Conservation (phyloP, 1,140 invertebrate genomes). For the Diuraphis noxia region DNA sequence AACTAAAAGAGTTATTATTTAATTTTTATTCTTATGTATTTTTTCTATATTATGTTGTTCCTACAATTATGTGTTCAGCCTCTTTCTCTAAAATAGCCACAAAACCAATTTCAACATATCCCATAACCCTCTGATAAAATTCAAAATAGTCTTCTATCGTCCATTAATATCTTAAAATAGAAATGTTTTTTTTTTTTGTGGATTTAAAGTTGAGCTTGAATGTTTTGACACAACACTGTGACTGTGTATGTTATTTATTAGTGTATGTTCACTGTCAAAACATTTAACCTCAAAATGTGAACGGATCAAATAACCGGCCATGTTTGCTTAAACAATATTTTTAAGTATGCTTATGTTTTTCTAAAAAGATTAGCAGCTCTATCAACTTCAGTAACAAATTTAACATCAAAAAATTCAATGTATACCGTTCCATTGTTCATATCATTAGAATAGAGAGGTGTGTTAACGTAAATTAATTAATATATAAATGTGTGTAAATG, state of each 20-base stretch:
- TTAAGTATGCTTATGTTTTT: neutral
- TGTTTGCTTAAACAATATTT: conserved; percentile 27
- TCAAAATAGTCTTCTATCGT: neutral
- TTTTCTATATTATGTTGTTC: conserved; percentile 31
- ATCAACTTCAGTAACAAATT: neutral
- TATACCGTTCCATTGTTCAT: conserved; percentile 54
- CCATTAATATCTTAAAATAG: neutral
- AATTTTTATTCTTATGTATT: neutral
- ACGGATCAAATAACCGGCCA: conserved; percentile 27
- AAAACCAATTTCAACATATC: neutral
- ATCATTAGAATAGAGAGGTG: conserved; percentile 52
- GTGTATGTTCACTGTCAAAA: neutral
- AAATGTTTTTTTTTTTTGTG: neutral
- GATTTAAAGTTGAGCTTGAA: conserved; percentile 12
- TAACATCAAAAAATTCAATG: conserved; percentile 24
- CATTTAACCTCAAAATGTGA: conserved; percentile 6
- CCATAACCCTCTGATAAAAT: neutral
- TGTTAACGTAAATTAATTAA: conserved; percentile 44
- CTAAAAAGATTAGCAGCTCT: neutral
- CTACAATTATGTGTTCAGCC: conserved; percentile 50
- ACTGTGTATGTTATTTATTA: too few species aligned
- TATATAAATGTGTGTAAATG: conserved; percentile 4
- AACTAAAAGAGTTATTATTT: neutral
- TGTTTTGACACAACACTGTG: neutral
- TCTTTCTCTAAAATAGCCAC: neutral